These are phyloP conservation scores for Acanthisitta chloris DNA, from an alignment of 2,113 vertebrate species.

Conservation along the genomic window DNA sequence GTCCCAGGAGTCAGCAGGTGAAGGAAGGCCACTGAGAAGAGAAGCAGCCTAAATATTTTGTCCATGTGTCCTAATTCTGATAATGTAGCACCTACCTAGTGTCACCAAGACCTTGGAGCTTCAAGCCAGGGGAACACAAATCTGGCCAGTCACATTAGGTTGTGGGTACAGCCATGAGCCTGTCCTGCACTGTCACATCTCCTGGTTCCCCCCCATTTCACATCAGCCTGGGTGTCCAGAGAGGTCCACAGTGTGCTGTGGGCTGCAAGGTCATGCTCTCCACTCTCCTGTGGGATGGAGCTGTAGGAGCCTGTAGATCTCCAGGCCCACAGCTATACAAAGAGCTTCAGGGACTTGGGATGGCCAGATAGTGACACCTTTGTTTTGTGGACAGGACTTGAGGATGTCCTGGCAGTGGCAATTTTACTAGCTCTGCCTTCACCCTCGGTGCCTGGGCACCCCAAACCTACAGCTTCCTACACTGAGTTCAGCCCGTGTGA, in stretches of 20 bases:
- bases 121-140: background rate
- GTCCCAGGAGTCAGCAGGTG: background rate
- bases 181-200: background rate
- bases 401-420: background rate
- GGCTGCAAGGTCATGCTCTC: background rate
- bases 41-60: background rate
- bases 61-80: background rate
- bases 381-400: background rate
- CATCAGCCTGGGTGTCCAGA: background rate
- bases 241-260: fast-evolving
- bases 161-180: background rate
- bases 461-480: background rate
- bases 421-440: background rate
- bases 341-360: background rate
- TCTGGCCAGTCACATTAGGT: background rate
- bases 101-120: background rate
- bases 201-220: fast-evolving
- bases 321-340: fast-evolving
- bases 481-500: fast-evolving
- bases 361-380: fast-evolving
- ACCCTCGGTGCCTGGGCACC: fast-evolving
- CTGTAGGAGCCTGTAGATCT: fast-evolving
- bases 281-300: fast-evolving
- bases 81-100: background rate
- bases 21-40: background rate